Base-by-base conservation (phyloP, 2,797 vertebrate species). In the Pangasius larnaudii region DNA sequence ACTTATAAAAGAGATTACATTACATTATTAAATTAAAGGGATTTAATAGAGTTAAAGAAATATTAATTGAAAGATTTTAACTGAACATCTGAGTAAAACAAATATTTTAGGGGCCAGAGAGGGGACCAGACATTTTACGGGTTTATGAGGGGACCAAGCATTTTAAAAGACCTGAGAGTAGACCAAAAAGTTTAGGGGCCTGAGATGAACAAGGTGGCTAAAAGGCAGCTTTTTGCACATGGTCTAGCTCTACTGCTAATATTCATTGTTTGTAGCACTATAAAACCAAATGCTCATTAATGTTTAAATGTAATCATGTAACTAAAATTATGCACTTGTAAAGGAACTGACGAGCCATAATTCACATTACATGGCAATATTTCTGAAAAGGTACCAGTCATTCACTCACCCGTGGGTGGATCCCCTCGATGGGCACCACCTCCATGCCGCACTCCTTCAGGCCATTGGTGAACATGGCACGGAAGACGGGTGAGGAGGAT, bases 401-500 rank as follows among this genome's bases (percentile, higher is more conserved):
- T 18, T 18, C 36, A 74, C 94, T 94, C 89, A 97, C 96, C 89
- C 92, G 95, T 5, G 98, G 98, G 91, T 98, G 98, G 39, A 99
- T 96, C n/a, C 98, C 98, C 89, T 98, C 98, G 2, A 99, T 99
- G 91, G 98, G 95, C 61, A 99, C 96, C 89, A 97, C 91, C 93
- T 98, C 97, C 97, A 97, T 98, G 14, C 97, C 98, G 5, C 97
- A 97, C 91, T 99, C 98, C 88, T 96, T 96, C 69, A 99, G 94
- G 4, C 98, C 98, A 1, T 96, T 97, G 87, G 98, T 99, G 93
- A 99, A 99, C 98, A 99, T 98, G 93, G 98, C 98, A 27, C 96
- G 96, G 93, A 99, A 99, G 59, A 98, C 98, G 0, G 98, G 98
- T 22, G 97, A 98, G 3, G 97, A 98, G 0, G 98, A 98, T 0